Percentiles rank a stretch among this genome's conserved stretches.
Conservation (phyloP, 2,113 vertebrate species). For the Stictonetta naevosa region DNA sequence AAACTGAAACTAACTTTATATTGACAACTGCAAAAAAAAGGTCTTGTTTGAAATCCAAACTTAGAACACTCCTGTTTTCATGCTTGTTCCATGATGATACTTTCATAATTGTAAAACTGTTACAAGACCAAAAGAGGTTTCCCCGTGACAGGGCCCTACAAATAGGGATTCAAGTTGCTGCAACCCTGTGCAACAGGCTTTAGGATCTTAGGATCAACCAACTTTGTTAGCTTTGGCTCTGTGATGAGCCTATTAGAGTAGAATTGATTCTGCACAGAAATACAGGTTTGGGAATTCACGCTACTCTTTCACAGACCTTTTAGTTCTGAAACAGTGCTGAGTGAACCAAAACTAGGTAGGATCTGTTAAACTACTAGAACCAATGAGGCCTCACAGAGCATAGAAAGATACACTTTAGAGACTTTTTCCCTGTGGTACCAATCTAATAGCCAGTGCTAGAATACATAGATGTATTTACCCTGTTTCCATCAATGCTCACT, state of each 20-base stretch:
- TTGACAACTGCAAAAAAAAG: neutral
- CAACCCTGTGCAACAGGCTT: neutral
- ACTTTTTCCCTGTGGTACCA: neutral
- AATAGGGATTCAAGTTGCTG: neutral
- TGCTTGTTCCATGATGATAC: neutral
- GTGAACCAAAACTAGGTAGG: neutral
- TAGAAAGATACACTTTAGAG: neutral
- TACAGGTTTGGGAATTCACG: neutral
- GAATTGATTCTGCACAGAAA: neutral
- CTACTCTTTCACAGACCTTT: neutral
- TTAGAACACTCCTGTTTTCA: neutral
- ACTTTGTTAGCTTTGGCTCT: neutral
- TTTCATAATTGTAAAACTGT: neutral
- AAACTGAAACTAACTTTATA: neutral
- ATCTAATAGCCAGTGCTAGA: neutral
- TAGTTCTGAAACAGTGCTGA: neutral
- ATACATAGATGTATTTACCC: neutral
- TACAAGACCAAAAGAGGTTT: neutral
- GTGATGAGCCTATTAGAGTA: neutral
- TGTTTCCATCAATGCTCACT: neutral
- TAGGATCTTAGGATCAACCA: neutral
- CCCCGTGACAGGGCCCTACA: neutral
- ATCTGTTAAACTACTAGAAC: neutral
- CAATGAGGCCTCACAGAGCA: neutral
- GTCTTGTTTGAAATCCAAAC: neutral